Evolutionary conservation across 2,113 vertebrate genomes (phyloP), one percentile per base, ranked within the genome.

Genomic region (Limanda limanda): DNA sequence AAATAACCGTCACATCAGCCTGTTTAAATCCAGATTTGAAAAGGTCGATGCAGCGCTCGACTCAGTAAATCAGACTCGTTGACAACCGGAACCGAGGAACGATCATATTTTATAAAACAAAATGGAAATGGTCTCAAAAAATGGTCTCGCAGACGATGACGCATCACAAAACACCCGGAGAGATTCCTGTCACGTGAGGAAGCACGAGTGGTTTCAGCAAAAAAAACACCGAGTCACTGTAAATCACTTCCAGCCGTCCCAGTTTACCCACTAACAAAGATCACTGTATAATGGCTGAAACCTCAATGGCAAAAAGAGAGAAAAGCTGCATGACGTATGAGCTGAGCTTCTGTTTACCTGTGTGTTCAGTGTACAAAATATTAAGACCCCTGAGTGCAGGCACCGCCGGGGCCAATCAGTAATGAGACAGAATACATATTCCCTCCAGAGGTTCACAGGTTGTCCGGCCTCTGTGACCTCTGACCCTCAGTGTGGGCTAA

Each of bases 1-100:
- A 37, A 62, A 84, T 78, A 63, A 61, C 31, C 55, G 78, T 82
- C 84, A 70, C 15, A 21, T 31, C 14, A 18, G 65, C 67, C 78
- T 69, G 72, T 83, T 84, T 84, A 25, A 82, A 71, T 69, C 24
- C 63, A 77, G 80, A 79, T 84, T 66, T 80, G 61, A 74, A 87
- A 88, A 90, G 81, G 83, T 83, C 81, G 74, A 1, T 24, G 66
- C 62, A 40, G 76, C 23, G 3, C 6, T 23, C 20, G 54, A 31
- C 18, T 42, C 68, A 52, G 67, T 79, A 71, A 81, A 88, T 86
- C 63, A 65, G 18, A 4, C 14, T 2, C 37, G 48, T 60, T 61
- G 73, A 59, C 58, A 62, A 25, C n/a, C 63, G 40, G 59, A 64
- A 68, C 69, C 42, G 25, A 77, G 83, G 52, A 57, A 52, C 56